Evolutionary conservation across 2,113 vertebrate species (phyloP), one percentile per base, ranked within the genome.

Genomic region (Dasyornis broadbenti): DNA sequence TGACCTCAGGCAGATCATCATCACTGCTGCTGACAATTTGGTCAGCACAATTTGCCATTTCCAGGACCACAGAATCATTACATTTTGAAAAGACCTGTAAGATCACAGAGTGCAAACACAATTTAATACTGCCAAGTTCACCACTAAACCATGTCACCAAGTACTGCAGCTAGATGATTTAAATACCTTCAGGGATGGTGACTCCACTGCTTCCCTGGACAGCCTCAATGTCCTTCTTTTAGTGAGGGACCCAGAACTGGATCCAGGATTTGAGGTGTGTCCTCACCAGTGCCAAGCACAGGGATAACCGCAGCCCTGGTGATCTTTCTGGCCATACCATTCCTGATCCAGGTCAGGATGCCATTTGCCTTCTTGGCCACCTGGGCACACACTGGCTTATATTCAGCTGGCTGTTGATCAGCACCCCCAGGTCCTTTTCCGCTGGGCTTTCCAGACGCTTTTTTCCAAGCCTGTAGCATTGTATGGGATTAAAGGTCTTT

Each of bases 241-340:
- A 20, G 7, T 60, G n/a, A 49, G 18, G 10, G 13, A 26, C 30
- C 39, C 68, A 53, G 27, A 66, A 42, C 22, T 54, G 60, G 22
- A 16, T n/a, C n/a, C 9, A 73, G 26, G 22, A 54, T 15, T 61
- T 0, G 1, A 42, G 15, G 10, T 59, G 33, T 52, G 44, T 12
- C 52, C 10, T 37, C 0, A 13, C 15, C 37, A 23, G 44, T 47
- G 53, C 53, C 0, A 2, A 33, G 23, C 18, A 18, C 4, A 14
- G 30, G 15, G 7, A 37, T 5, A 3, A 7, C 22, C 35, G 3
- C 24, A 9, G 54, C 31, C 40, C 35, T 68, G 5, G 2, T 20
- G 44, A 20, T 28, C 13, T 22, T 75, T 22, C 76, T 86, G 69
- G 42, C 69, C 35, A 22, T 13, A 3, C 24, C 30, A 1, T 17